These are phyloP conservation scores for Polyergus mexicanus DNA, from an alignment of 1,140 invertebrate genomes.

Conservation along the genomic window DNA sequence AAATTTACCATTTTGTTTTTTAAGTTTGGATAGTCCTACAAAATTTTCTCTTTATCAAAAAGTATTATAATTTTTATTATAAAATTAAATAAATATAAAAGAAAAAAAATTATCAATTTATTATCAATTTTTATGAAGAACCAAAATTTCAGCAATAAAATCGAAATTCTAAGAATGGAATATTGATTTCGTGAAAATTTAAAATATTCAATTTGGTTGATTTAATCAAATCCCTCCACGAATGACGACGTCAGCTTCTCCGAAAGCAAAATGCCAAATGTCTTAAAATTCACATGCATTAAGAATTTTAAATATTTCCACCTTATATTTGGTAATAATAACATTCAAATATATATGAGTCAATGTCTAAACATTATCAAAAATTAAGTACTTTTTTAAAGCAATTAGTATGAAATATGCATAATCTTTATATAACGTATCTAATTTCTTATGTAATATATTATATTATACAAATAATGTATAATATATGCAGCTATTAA, in stretches of 20 bases:
- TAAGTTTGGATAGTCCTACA: neutral
- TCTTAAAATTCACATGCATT: neutral
- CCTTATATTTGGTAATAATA: neutral
- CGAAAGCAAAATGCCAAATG: neutral
- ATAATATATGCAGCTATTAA: no score
- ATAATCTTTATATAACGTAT: no score
- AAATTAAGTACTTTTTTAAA: neutral
- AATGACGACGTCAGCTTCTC: neutral
- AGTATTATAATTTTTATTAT: neutral
- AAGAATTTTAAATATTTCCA: neutral
- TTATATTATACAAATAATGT: no score
- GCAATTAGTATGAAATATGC: neutral
- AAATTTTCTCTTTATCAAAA: neutral
- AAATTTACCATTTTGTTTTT: neutral
- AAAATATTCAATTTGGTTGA: neutral
- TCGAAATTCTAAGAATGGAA: neutral
- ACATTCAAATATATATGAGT: constrained; percentile 9
- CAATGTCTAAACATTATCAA: neutral
- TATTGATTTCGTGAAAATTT: neutral
- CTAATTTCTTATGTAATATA: no score
- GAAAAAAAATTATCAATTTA: neutral
- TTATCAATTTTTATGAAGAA: neutral
- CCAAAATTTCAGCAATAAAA: neutral
- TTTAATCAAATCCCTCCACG: neutral
- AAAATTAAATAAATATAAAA: neutral